Evolutionary conservation across 2,888 invertebrate species (phyloP).

Genomic region (Proisotoma minuta): DNA sequence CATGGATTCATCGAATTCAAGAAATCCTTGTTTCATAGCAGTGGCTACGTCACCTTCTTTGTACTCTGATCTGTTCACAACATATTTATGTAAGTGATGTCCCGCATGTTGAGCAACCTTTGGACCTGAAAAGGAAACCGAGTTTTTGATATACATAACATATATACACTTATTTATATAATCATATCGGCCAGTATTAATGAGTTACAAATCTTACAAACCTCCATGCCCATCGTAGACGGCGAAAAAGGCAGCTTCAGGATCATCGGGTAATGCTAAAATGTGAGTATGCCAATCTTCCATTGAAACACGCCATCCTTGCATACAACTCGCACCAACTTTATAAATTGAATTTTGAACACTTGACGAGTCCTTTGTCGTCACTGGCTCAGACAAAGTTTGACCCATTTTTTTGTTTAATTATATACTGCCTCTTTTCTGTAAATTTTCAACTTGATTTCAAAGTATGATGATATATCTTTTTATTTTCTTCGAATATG

Average conservation of each 20-base stretch:
- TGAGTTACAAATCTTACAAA: constrained; percentile 47
- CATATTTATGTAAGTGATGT: constrained; percentile 87
- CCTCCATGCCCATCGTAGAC: constrained; percentile 96
- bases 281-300: constrained; percentile 98
- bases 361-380: constrained; percentile 76
- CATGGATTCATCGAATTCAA: constrained; percentile 92
- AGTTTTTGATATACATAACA: background rate
- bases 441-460: background rate
- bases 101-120: constrained; percentile 92
- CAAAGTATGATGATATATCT: too few species aligned
- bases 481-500: too few species aligned
- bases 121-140: constrained; percentile 60
- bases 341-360: constrained; percentile 61
- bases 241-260: constrained; percentile 87
- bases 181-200: constrained; percentile 2
- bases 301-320: constrained; percentile 99
- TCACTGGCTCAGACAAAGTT: constrained; percentile 68
- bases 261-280: constrained; percentile 85
- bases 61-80: constrained; percentile 77
- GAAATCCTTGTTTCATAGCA: constrained; percentile 67
- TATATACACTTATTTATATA: background rate
- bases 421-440: background rate
- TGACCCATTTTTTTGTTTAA: constrained; percentile 72
- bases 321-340: constrained; percentile 98
- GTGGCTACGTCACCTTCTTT: constrained; percentile 74